Evolutionary conservation across 2,797 vertebrate genomes (phyloP), one percentile per base, ranked within the genome.

Genomic region (Selene dorsalis): DNA sequence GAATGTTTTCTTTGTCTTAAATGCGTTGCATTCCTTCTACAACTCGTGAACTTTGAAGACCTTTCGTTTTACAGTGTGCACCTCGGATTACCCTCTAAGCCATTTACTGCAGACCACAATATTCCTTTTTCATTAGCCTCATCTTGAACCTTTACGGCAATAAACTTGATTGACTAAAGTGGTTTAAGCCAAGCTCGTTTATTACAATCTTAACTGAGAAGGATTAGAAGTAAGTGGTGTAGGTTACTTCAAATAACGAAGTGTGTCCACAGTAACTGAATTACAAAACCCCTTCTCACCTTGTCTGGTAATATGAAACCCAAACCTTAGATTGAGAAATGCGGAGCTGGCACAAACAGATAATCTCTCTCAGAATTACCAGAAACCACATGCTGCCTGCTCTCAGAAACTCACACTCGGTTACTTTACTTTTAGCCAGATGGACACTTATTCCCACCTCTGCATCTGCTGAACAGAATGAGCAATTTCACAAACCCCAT

Each of bases 231-330:
- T 59, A 70, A 76, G 80, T 26, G 72, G 84, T 81, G 77, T 81
- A 39, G n/a, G 68, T 89, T 87, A 76, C 84, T 77, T 85, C 65
- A 83, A 65, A 73, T 82, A 84, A 80, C 79, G 79, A 56, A 80
- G 74, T 24, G 24, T 78, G 69, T 83, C 69, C 69, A 62, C 22
- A 14, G 77, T 80, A 88, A 63, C 86, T 86, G 55, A 87, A 88
- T 90, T 90, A 84, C 86, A 79, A 87, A 90, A 82, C 76, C 86
- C 58, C 80, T 91, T 93, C 88, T 92, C 91, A 91, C 88, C 87
- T 92, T 88, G 74, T 89, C 80, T 67, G 66, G 92, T 88, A 94
- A 94, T 88, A 75, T 1, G 73, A 94, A 85, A 86, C 93, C 85
- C 58, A 79, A 90, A 88, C 74, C 86, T 92, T 88, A 93, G 79